Evolutionary conservation across 2,113 vertebrate species (phyloP).

Genomic region (Seriola quinqueradiata): DNA sequence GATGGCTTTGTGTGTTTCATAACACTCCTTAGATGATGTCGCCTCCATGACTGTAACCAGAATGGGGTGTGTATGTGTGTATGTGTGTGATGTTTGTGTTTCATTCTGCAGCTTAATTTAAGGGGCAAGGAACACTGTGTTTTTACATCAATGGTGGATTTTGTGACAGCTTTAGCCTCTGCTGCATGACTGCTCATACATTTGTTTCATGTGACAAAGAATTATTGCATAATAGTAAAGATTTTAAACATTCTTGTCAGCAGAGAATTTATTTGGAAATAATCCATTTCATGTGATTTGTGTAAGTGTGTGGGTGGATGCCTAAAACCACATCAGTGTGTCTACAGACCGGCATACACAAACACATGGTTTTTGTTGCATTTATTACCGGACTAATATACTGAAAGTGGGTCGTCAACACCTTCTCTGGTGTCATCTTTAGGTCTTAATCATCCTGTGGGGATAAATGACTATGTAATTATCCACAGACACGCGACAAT

Average conservation of each 20-base stretch:
- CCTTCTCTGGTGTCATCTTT: not conserved
- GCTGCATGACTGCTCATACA: not conserved
- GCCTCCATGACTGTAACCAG: conserved; percentile 53
- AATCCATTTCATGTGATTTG: conserved; percentile 27
- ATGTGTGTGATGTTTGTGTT: conserved; percentile 37
- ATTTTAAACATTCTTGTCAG: not conserved
- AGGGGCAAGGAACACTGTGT: not conserved
- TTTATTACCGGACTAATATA: not conserved
- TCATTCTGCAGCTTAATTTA: not conserved
- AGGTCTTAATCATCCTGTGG: not conserved
- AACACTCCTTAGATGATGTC: conserved; percentile 61
- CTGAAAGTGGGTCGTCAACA: not conserved
- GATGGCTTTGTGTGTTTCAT: conserved; percentile 67
- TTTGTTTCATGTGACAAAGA: not conserved
- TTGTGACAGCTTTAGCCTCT: not conserved
- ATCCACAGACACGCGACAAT: not conserved
- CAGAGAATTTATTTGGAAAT: conserved; percentile 2
- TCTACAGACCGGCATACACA: not conserved
- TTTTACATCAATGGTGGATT: conserved; percentile 8
- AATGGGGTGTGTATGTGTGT: conserved; percentile 37
- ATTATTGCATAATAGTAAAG: not conserved
- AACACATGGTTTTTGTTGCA: conserved; percentile 1
- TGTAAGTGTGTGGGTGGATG: not conserved
- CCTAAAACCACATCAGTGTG: not conserved
- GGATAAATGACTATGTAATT: not conserved